phyloP scores from a whole-genome alignment of 1,140 invertebrate genomes.

The Holotrichia oblita region DNA sequence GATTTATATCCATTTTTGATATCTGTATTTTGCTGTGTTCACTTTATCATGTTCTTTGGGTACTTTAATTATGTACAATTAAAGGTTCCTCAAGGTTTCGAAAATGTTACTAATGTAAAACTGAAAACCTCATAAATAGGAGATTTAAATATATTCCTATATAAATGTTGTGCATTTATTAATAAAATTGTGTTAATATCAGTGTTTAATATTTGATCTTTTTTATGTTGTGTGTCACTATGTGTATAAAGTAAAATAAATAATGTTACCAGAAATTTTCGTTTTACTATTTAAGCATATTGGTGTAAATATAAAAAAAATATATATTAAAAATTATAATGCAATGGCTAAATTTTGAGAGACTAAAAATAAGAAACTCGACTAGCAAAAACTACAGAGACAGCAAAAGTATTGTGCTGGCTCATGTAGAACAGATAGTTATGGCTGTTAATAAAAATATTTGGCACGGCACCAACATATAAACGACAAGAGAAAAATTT shows the following conservation, averaged over 20 bases:
- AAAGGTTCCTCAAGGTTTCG: conserved; percentile 61
- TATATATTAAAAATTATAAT: no score
- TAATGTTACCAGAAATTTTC: conserved; percentile 6
- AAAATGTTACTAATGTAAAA: conserved; percentile 55
- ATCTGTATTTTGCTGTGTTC: conserved; percentile 82
- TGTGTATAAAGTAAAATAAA: not conserved
- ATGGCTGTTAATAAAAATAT: no score
- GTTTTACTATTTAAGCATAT: not conserved
- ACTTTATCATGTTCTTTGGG: conserved; percentile 84
- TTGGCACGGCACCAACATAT: no score
- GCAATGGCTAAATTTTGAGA: no score
- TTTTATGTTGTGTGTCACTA: conserved; percentile 7
- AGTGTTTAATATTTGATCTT: not conserved
- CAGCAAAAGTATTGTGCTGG: no score
- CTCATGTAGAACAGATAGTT: no score
- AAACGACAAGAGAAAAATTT: no score
- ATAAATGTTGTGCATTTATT: conserved; percentile 17
- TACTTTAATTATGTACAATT: conserved; percentile 87
- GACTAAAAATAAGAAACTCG: no score
- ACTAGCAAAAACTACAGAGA: no score
- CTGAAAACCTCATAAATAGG: conserved; percentile 48
- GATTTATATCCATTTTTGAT: conserved; percentile 87
- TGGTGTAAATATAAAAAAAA: no score
- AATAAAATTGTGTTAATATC: not conserved
- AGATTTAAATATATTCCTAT: not conserved